phyloP scores from a whole-genome alignment of 2,797 vertebrate species.

The Prunella strophiata region DNA sequence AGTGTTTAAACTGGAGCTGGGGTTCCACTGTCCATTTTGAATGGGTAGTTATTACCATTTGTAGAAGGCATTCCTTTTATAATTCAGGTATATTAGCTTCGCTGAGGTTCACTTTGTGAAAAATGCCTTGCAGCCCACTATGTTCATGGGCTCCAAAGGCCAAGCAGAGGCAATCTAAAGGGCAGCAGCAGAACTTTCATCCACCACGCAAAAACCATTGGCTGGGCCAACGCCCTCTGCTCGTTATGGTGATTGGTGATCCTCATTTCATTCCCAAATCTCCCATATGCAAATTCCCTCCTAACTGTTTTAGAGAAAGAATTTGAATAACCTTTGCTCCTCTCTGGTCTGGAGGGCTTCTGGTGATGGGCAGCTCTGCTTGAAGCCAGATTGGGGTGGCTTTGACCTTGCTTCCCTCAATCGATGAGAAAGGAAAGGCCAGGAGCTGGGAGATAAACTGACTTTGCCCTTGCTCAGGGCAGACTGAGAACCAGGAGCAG shows the following conservation, averaged over 20 bases:
- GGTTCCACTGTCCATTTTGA: background rate
- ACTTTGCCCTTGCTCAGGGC: background rate
- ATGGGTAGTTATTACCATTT: background rate
- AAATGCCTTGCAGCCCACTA: background rate
- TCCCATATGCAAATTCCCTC: background rate
- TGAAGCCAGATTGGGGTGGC: background rate
- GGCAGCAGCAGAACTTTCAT: background rate
- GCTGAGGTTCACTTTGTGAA: background rate
- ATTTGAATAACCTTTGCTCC: background rate
- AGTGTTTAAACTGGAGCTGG: background rate
- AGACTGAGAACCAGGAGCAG: background rate
- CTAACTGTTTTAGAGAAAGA: background rate
- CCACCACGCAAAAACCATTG: background rate
- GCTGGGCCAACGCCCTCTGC: background rate
- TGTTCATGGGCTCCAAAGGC: background rate
- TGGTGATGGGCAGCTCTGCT: background rate
- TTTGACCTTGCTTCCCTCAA: background rate
- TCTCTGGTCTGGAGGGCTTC: background rate
- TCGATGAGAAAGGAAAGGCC: background rate
- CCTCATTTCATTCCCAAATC: background rate
- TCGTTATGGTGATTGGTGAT: background rate
- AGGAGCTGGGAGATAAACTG: constrained; percentile 3
- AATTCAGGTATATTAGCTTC: background rate
- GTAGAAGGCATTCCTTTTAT: background rate
- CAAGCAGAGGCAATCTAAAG: background rate